Evolutionary conservation across 2,797 vertebrate species (phyloP).

Genomic region (Zenarchopterus dispar): DNA sequence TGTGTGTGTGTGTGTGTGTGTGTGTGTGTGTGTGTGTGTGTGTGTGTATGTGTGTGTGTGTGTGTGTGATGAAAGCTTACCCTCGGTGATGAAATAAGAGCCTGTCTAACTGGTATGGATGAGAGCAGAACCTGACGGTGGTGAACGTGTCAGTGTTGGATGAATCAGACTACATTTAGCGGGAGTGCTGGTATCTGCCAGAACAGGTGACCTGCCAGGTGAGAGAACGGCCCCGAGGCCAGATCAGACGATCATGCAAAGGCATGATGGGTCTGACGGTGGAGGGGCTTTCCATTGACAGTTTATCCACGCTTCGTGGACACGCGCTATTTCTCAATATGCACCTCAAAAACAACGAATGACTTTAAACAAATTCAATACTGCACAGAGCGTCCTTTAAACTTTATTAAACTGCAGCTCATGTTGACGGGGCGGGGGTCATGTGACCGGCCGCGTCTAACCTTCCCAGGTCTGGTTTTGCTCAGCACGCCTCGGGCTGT

Average conservation of each 20-base stretch:
- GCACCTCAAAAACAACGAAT: constrained; percentile 25
- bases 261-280: constrained; percentile 56
- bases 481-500: constrained; percentile 67
- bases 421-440: constrained; percentile 17
- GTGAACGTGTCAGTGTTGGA: constrained; percentile 52
- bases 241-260: constrained; percentile 44
- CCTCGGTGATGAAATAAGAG: constrained; percentile 19
- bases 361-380: background rate
- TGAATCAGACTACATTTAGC: constrained; percentile 47
- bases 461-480: constrained; percentile 65
- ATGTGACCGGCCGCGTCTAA: constrained; percentile 56
- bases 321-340: constrained; percentile 56
- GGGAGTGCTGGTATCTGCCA: constrained; percentile 51
- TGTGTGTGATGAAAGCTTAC: too few relatives aligned
- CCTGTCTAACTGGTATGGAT: constrained; percentile 27
- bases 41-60: too few relatives aligned
- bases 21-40: too few relatives aligned
- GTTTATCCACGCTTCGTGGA: constrained; percentile 47
- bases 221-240: constrained; percentile 50
- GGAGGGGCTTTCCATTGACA: constrained; percentile 59
- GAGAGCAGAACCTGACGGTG: constrained; percentile 39
- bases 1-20: too few relatives aligned
- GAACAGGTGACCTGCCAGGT: constrained; percentile 68
- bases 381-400: constrained; percentile 14
- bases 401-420: constrained; percentile 19